These are phyloP conservation scores for Hyla sarda DNA, from an alignment of 2,113 vertebrate species.

Conservation along the genomic window DNA sequence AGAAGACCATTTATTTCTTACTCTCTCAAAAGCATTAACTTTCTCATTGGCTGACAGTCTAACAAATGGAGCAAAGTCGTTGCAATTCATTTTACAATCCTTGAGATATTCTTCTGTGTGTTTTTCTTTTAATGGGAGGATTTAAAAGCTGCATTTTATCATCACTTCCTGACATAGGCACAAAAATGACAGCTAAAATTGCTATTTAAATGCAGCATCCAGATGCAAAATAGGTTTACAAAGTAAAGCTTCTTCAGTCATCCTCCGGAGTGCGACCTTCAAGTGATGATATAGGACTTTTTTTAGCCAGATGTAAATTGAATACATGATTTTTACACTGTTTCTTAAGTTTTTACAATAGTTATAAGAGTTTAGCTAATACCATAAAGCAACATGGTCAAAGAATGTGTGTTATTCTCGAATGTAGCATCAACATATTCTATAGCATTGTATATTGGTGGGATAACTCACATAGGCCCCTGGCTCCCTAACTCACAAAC, in stretches of 20 bases:
- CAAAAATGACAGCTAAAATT: constrained; percentile 17
- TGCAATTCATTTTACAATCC: constrained; percentile 36
- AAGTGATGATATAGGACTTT: background rate
- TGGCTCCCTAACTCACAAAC: no score
- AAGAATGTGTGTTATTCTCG: background rate
- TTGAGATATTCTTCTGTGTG: constrained; percentile 37
- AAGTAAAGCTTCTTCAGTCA: background rate
- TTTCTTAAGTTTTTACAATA: background rate
- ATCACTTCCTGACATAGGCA: constrained; percentile 9
- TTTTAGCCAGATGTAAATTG: constrained; percentile 11
- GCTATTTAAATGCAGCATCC: constrained; percentile 19
- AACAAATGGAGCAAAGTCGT: constrained; percentile 31
- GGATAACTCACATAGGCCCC: no score
- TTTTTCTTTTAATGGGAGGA: constrained; percentile 19
- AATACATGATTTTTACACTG: constrained; percentile 11
- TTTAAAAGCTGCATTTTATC: constrained; percentile 35
- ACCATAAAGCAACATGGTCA: background rate
- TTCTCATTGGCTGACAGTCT: constrained; percentile 45
- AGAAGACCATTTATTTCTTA: constrained; percentile 45
- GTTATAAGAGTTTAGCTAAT: background rate
- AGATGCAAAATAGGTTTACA: constrained; percentile 13
- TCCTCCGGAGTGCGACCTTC: constrained; percentile 13
- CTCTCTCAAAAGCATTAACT: constrained; percentile 38
- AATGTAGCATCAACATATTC: no score
- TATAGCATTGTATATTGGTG: no score